Evolutionary conservation across 2,888 invertebrate species (phyloP).

Genomic region (Sisyra terminalis): DNA sequence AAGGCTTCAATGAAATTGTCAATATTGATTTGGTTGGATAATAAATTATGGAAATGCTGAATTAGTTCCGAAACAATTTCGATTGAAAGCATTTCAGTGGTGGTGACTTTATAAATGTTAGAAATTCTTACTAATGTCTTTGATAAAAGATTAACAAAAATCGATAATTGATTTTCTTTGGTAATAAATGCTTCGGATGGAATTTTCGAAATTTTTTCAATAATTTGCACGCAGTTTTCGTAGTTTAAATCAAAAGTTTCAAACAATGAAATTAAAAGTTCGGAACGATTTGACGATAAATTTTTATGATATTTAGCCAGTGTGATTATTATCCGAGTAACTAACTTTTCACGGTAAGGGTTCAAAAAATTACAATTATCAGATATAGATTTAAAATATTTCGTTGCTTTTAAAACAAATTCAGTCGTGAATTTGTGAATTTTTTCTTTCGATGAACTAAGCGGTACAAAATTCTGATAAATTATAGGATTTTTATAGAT

Average conservation of each 20-base stretch:
- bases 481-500: conserved; percentile 28
- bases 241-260: conserved; percentile 22
- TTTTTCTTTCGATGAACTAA: conserved; percentile 17
- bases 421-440: conserved; percentile 19
- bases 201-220: conserved; percentile 27
- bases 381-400: conserved; percentile 12
- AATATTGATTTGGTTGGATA: conserved; percentile 4
- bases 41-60: conserved; percentile 25
- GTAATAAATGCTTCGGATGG: conserved; percentile 25
- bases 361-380: conserved; percentile 23
- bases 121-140: conserved; percentile 29
- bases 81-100: conserved; percentile 16
- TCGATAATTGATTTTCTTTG: conserved; percentile 31
- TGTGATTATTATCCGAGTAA: conserved; percentile 28
- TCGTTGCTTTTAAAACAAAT: conserved; percentile 17
- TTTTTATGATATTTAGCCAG: conserved; percentile 30
- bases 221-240: conserved; percentile 28
- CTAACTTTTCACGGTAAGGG: conserved; percentile 37
- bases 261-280: conserved; percentile 28
- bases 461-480: conserved; percentile 23
- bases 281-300: conserved; percentile 23
- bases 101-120: conserved; percentile 19
- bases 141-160: conserved; percentile 33
- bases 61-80: conserved; percentile 23
- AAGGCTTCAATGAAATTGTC: conserved; percentile 33